Base-by-base conservation (phyloP, 2,797 vertebrate species). In the Chloroceryle inda region DNA sequence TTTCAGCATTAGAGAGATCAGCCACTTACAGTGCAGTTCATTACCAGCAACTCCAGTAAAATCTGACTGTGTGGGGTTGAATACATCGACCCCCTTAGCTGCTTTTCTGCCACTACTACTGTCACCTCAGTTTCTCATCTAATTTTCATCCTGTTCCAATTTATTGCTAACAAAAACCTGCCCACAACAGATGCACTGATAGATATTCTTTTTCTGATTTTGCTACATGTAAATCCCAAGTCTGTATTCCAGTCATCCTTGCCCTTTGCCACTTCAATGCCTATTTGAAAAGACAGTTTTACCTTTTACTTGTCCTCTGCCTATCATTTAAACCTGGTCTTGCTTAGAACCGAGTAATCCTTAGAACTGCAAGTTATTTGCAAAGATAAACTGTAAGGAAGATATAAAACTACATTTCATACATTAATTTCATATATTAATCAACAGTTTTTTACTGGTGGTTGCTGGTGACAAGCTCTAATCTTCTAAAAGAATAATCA, bases 201-300 rank as follows among this genome's bases (percentile, higher is more conserved):
- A 31, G 35, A 59, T 42, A 10, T 33, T 78, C 55, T 35, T 62
- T 64, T 92, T 82, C 27, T 40, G 7, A 20, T 86, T 67, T 81
- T 88, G 44, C 42, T 64, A 56, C 4, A 27, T 5, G 6, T 68
- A 93, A 78, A 52, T 59, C 26, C 66, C 64, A 87, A 56, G 53
- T n/a, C 35, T 19, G 5, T 56, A 73, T 55, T 44, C 38, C 61
- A 38, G 18, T 33, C 58, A 16, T 73, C 68, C 63, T 59, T 63
- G 55, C 16, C 86, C 53, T 59, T 88, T 62, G 40, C 20, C 0
- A 0, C 37, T 92, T 91, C 59, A 81, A 94, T 85, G 90, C n/a
- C 88, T 90, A 73, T 90, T 94, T 96, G 67, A 97, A 97, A 97
- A 96, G 55, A 91, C 9, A 80, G 6, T 63, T 91, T 85, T 79